Evolutionary conservation across 2,888 invertebrate genomes (phyloP), one percentile per base, ranked within the genome.

Genomic region (Amiota communis): DNA sequence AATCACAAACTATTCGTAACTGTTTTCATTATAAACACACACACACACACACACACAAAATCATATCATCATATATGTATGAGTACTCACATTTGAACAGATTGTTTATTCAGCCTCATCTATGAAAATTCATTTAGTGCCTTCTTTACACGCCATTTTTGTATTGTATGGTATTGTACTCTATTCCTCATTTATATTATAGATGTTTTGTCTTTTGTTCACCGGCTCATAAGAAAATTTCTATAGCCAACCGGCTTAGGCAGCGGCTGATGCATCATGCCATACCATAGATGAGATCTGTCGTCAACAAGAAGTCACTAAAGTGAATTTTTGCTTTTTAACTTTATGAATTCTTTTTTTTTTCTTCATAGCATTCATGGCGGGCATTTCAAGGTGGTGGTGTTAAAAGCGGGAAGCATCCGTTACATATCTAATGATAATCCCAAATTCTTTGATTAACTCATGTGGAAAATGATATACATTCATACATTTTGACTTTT

Each of bases 261-360:
- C 72, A 49, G 36, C 36, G 36, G 36, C 36, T 36, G 36, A 23
- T 23, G 3, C 36, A 36, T 36, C 36, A 36, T 36, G 36, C 36
- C 36, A 36, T 71, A 47, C 67, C 67, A 67, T 73, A 64, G 67
- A 46, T 73, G 64, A 75, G 77, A 73, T 70, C 74, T 74, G 82
- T 75, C 75, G 82, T 75, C 80, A 81, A 80, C 79, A 78, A 82
- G 85, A 88, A 87, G 87, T 88, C 87, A 87, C 80, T 78, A 87
- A 87, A 87, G 86, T 83, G 81, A 86, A 83, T 87, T 84, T 81
- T 86, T 83, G 81, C 87, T 87, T 87, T 87, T 87, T 87, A 87
- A 87, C 87, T 87, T 87, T 82, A 84, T 75, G 80, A 83, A 83
- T 84, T 83, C 74, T 61, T 8, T 57, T 63, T 36, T 36, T 36